Conservation (phyloP, 2,888 invertebrate species). For the Melanchra persicariae region DNA sequence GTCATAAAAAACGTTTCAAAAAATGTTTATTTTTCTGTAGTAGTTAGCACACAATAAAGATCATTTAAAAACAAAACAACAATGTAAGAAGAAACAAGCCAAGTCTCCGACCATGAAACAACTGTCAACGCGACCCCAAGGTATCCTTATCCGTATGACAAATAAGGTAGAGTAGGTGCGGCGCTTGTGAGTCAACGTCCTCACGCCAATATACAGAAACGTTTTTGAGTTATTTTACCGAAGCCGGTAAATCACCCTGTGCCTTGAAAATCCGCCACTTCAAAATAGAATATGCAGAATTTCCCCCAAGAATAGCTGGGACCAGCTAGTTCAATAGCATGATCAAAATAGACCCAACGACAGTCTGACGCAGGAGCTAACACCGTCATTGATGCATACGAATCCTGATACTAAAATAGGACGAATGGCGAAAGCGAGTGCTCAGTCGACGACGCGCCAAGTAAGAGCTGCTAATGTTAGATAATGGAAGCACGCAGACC, state of each 20-base stretch:
- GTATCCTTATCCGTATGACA: conserved; percentile 65
- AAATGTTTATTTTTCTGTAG: neutral
- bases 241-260: conserved; percentile 49
- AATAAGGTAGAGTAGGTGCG: conserved; percentile 67
- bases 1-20: neutral
- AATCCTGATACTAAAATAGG: conserved; percentile 80
- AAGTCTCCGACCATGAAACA: conserved; percentile 61
- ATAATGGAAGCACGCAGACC: conserved; percentile 65
- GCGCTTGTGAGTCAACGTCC: conserved; percentile 64
- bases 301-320: conserved; percentile 54
- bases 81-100: conserved; percentile 25
- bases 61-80: conserved; percentile 10
- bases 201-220: conserved; percentile 48
- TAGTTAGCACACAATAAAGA: neutral
- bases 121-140: conserved; percentile 55
- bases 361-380: conserved; percentile 80
- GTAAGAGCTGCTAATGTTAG: conserved; percentile 76
- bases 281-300: conserved; percentile 62
- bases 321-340: conserved; percentile 69
- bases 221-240: conserved; percentile 45
- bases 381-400: conserved; percentile 80
- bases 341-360: conserved; percentile 76
- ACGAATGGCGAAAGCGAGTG: conserved; percentile 76
- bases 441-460: conserved; percentile 75
- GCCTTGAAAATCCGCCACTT: conserved; percentile 48